A percentile compares a stretch with the other conserved stretches of the same genome.
phyloP scores from a whole-genome alignment of 2,888 invertebrate genomes.

The Xestia c-nigrum region DNA sequence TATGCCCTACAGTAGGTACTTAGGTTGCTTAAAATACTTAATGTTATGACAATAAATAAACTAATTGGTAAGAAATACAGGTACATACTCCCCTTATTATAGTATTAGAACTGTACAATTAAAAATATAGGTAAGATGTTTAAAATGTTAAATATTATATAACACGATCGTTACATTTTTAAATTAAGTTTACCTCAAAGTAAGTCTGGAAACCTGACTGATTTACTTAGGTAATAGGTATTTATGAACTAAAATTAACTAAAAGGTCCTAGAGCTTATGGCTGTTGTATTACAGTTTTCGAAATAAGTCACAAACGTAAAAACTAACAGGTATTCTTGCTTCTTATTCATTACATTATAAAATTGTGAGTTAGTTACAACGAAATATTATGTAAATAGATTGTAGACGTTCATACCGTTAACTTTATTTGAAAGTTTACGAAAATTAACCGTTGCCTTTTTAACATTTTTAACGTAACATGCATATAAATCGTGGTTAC shows the following conservation, averaged over 20 bases:
- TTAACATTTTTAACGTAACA: constrained; percentile 56
- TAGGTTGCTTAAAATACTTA: constrained; percentile 49
- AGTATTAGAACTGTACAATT: constrained; percentile 49
- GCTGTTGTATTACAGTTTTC: neutral
- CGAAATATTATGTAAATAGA: constrained; percentile 30
- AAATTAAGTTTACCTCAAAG: neutral
- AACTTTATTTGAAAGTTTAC: constrained; percentile 43
- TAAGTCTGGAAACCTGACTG: neutral
- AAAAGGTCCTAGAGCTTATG: neutral
- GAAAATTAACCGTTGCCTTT: constrained; percentile 49
- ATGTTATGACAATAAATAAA: constrained; percentile 64
- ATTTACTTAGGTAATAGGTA: neutral
- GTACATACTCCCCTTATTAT: constrained; percentile 62
- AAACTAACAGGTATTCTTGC: neutral
- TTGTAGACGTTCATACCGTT: constrained; percentile 26
- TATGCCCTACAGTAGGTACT: constrained; percentile 32
- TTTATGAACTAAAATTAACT: neutral
- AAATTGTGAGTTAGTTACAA: neutral
- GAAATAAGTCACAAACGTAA: neutral
- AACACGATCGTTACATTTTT: neutral
- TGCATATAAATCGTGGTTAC: constrained; percentile 54
- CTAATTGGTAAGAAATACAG: constrained; percentile 70
- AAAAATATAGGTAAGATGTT: constrained; percentile 19
- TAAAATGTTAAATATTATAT: neutral
- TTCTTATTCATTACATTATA: neutral